Percentiles rank a stretch among this genome's conserved stretches.
Conservation (phyloP, 2,113 vertebrate genomes). For the Rousettus leschenaultii region DNA sequence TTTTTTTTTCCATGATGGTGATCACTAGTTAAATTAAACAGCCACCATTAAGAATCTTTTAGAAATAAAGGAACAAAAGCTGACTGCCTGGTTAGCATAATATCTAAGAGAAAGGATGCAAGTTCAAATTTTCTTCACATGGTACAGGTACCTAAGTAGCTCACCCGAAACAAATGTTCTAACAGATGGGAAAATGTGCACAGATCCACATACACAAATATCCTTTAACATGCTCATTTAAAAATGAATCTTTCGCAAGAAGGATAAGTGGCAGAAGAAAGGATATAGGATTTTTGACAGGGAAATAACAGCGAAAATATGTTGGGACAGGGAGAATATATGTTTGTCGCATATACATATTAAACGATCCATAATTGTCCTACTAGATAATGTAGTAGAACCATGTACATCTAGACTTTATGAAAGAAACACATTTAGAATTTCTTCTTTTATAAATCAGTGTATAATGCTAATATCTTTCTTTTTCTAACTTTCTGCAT, state of each 20-base stretch:
- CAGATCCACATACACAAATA: not conserved
- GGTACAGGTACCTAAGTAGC: not conserved
- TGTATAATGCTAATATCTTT: not conserved
- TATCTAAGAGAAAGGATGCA: not conserved
- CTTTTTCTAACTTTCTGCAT: not conserved
- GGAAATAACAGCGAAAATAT: slow-evolving; percentile 67
- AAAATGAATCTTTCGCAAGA: not conserved
- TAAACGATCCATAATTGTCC: not conserved
- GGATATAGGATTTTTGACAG: slow-evolving; percentile 8
- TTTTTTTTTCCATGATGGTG: not conserved
- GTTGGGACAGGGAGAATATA: slow-evolving; percentile 69
- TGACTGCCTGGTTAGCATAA: not conserved
- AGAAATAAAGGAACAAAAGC: not conserved
- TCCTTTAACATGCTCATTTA: not conserved
- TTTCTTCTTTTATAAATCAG: not conserved
- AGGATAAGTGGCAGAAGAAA: not conserved
- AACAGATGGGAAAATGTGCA: not conserved
- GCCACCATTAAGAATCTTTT: not conserved
- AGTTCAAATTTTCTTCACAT: not conserved
- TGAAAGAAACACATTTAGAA: not conserved
- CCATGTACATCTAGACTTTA: not conserved
- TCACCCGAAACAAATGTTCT: not conserved
- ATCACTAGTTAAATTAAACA: not conserved
- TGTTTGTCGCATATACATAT: slow-evolving; percentile 55
- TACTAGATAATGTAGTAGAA: not conserved